A percentile compares a stretch with the other conserved stretches of the same genome.
Evolutionary conservation across 2,888 invertebrate genomes (phyloP).

Genomic region (Corythucha ciliata): DNA sequence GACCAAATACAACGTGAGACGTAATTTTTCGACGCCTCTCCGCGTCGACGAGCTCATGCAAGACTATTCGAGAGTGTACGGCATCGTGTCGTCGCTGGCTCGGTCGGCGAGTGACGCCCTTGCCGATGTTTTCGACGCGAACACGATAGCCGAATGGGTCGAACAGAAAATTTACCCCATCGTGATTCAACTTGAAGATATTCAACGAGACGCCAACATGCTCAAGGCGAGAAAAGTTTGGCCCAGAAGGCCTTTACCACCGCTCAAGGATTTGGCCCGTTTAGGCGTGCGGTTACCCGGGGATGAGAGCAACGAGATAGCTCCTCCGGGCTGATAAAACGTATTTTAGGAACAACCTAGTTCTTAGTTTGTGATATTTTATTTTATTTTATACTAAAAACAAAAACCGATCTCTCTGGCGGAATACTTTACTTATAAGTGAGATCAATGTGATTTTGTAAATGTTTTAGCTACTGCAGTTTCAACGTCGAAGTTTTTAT

Average conservation of each 20-base stretch:
- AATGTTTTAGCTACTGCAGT: too few species aligned
- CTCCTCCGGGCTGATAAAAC: constrained; percentile 19
- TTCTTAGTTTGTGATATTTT: too few species aligned
- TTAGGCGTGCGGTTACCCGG: constrained; percentile 41
- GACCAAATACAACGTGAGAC: constrained; percentile 58
- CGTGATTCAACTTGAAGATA: constrained; percentile 45
- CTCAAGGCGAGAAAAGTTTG: constrained; percentile 49
- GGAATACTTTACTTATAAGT: too few species aligned
- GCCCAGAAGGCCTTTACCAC: constrained; percentile 52
- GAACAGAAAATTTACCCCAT: constrained; percentile 55
- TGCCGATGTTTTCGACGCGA: constrained; percentile 50
- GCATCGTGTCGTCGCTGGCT: constrained; percentile 48
- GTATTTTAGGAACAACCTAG: too few species aligned
- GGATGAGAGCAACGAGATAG: constrained; percentile 17
- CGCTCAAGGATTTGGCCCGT: constrained; percentile 44
- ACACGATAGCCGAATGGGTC: constrained; percentile 55
- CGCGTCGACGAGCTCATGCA: constrained; percentile 53
- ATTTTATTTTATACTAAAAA: too few species aligned
- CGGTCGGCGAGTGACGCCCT: constrained; percentile 49
- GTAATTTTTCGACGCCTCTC: constrained; percentile 57
- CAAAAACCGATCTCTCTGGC: too few species aligned
- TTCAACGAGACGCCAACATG: constrained; percentile 47
- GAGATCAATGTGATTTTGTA: too few species aligned
- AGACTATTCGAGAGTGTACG: constrained; percentile 49
- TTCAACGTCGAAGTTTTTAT: too few species aligned